Evolutionary conservation across 2,113 vertebrate species (phyloP).

Genomic region (Sylvilagus bachmani): DNA sequence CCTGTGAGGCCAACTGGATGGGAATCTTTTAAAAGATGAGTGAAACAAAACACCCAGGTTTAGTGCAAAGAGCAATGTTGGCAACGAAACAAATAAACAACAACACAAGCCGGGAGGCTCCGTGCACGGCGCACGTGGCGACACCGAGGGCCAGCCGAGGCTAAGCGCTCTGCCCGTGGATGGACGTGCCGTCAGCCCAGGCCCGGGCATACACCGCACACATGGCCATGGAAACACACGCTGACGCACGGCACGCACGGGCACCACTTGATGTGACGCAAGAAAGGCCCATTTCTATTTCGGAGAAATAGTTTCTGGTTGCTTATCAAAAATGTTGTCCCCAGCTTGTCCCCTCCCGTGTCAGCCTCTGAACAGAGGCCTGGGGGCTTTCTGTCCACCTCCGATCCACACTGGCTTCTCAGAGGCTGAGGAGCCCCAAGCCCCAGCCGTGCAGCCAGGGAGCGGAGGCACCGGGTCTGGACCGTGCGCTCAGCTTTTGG

Average conservation of each 20-base stretch:
- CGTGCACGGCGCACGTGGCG: conserved; percentile 15
- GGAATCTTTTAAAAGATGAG: neutral
- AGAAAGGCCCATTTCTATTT: neutral
- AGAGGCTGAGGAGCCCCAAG: neutral
- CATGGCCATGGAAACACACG: too few species aligned
- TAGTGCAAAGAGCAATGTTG: neutral
- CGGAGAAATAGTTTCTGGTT: neutral
- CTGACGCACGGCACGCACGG: too few species aligned
- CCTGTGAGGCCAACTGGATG: neutral
- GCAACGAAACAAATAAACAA: neutral
- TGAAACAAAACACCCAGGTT: neutral
- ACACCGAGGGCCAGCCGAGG: neutral
- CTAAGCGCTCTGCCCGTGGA: neutral
- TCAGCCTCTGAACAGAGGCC: neutral
- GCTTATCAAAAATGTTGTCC: neutral
- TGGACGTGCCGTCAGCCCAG: too few species aligned
- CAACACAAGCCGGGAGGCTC: neutral
- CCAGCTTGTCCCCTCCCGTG: neutral
- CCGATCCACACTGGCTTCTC: neutral
- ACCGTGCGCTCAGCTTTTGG: neutral
- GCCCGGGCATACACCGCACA: too few species aligned
- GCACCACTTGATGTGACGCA: neutral
- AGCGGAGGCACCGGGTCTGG: neutral
- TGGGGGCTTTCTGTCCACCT: too few species aligned
- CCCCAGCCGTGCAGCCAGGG: neutral